Evolutionary conservation across 2,888 invertebrate species (phyloP).

Genomic region (Xestia c-nigrum): DNA sequence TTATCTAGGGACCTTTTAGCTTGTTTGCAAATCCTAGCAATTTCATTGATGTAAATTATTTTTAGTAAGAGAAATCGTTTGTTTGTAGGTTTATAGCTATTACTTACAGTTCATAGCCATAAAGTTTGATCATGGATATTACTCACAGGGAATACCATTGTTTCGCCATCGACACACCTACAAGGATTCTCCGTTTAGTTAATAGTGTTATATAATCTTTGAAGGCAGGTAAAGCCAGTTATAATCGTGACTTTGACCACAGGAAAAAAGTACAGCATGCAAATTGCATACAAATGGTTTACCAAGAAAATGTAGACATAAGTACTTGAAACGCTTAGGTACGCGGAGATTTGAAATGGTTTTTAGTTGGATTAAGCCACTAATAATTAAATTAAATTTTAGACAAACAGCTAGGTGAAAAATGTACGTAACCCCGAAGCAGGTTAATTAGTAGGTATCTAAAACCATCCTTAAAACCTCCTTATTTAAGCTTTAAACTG

Average conservation of each 20-base stretch:
- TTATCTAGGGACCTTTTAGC: not conserved
- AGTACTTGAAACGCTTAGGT: too few species aligned
- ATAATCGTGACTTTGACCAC: not conserved
- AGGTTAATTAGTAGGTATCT: not conserved
- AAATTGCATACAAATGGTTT: not conserved
- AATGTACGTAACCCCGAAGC: not conserved
- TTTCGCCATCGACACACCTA: slow-evolving; percentile 33
- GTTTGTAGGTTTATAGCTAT: slow-evolving; percentile 37
- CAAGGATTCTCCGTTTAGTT: slow-evolving; percentile 14
- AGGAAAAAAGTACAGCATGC: not conserved
- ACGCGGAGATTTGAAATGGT: not conserved
- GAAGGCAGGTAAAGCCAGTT: not conserved
- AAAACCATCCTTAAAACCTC: too few species aligned
- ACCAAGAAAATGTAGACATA: not conserved
- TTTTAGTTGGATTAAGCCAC: not conserved
- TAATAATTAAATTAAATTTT: not conserved
- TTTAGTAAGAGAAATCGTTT: slow-evolving; percentile 34
- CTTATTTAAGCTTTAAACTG: too few species aligned
- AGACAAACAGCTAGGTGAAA: not conserved
- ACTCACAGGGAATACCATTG: slow-evolving; percentile 43
- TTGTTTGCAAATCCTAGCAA: not conserved
- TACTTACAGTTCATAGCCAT: slow-evolving; percentile 21
- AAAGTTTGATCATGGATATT: slow-evolving; percentile 44
- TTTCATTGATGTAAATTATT: slow-evolving; percentile 3
- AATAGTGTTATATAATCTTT: slow-evolving; percentile 16